Base-by-base conservation (phyloP, 2,888 invertebrate genomes). In the Eupithecia vulgata region DNA sequence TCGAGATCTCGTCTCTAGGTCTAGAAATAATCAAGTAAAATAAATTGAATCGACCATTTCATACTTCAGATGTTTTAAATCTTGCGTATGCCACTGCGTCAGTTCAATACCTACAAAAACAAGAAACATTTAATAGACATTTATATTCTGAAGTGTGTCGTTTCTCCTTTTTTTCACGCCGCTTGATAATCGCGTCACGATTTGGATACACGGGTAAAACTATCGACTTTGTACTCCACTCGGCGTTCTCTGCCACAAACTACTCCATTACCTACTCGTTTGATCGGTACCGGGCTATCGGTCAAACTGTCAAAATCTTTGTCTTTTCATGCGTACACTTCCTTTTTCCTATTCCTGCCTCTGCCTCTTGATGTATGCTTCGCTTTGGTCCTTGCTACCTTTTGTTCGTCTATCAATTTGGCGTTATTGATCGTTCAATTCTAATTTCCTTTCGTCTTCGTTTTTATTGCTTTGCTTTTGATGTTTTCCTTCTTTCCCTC, bases 121-220 rank as follows among this genome's bases (percentile, higher is more conserved):
- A 84, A 83, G 82, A 84, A 85, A n/a, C 37, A n/a, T 86, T 78
- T 85, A 80, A 85, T 82, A 84, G 86, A 88, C 85, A 80, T 89
- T 85, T 90, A 85, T 91, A 90, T 91, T 40, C 90, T 93, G 88
- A 93, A 90, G 89, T 92, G 91, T 92, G 91, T 91, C 92, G 91
- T 94, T 93, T 93, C 90, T 93, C 90, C 91, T 92, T 91, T 93
- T 80, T 93, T 94, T 92, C 94, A 94, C 94, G 94, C 94, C 94
- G 94, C 94, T 94, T 93, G 93, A 93, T 91, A 86, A 83, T 81
- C 90, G 91, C 93, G 93, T 91, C 93, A 94, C 93, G 88, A 87
- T 93, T 90, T 91, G 90, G 93, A 89, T 73, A 94, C 93, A 93
- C 94, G 94, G 94, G 93, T 94, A 94, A 93, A 89, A 90, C 87